Conservation (phyloP, 2,113 vertebrate genomes). For the Burhinus oedicnemus region DNA sequence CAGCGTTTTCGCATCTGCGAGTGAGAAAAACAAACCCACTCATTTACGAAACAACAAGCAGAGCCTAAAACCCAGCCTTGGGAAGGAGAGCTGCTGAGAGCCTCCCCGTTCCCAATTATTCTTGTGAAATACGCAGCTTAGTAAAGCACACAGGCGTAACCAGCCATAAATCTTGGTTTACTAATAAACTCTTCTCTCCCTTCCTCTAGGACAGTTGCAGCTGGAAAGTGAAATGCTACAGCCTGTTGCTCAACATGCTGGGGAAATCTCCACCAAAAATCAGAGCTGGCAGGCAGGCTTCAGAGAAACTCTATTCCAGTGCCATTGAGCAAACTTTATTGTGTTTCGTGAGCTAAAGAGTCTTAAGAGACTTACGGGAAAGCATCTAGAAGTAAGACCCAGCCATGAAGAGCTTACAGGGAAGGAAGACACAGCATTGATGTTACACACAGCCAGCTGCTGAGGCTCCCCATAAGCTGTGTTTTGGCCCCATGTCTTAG, state of each 20-base stretch:
- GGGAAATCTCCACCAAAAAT: background rate
- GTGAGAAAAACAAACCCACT: background rate
- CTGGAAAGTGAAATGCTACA: background rate
- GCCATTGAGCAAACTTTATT: background rate
- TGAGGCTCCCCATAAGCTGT: background rate
- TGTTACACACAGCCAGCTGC: background rate
- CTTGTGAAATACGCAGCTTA: background rate
- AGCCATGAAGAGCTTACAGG: background rate
- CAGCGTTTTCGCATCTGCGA: fast-evolving
- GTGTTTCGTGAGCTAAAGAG: background rate
- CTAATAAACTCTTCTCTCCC: background rate
- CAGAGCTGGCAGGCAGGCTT: background rate
- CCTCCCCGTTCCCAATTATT: background rate
- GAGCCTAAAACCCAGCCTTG: background rate
- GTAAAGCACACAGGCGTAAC: background rate
- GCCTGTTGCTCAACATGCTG: background rate
- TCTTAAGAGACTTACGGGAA: background rate
- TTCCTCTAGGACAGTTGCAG: background rate
- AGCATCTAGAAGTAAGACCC: background rate
- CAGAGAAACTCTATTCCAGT: background rate
- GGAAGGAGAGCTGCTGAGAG: background rate
- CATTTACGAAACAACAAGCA: background rate
- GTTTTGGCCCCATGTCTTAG: background rate
- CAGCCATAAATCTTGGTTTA: background rate
- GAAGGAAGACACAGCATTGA: background rate